phyloP scores from a whole-genome alignment of 1,140 invertebrate genomes.

The Agrilus planipennis region DNA sequence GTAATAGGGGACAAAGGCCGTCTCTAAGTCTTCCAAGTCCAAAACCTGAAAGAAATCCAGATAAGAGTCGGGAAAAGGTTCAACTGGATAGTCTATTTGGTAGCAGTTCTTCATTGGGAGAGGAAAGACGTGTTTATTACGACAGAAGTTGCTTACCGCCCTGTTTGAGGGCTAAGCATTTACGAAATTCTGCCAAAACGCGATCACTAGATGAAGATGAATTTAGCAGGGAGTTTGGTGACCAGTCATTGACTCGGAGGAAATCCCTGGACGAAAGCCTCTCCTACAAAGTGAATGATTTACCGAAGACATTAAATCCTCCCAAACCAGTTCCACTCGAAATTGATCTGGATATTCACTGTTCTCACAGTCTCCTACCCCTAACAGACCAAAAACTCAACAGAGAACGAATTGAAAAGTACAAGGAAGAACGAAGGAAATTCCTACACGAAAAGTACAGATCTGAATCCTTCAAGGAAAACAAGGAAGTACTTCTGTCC shows the following conservation, averaged over 20 bases:
- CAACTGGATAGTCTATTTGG: constrained; percentile 2
- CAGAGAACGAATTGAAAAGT: constrained; percentile 73
- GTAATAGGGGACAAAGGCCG: too few relatives aligned
- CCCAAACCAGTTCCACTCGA: constrained; percentile 44
- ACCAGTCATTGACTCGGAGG: constrained; percentile 31
- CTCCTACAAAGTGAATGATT: constrained; percentile 32
- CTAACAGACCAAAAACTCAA: constrained; percentile 36
- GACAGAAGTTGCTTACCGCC: constrained; percentile 33
- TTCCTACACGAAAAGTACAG: constrained; percentile 73
- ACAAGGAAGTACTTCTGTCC: constrained; percentile 36
- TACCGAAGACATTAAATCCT: constrained; percentile 39
- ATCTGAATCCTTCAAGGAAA: constrained; percentile 64
- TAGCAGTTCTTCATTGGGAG: constrained; percentile 8
- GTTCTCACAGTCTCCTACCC: not conserved
- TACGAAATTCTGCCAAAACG: constrained; percentile 51
- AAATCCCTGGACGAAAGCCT: constrained; percentile 40
- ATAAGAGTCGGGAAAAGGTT: not conserved
- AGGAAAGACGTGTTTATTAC: not conserved
- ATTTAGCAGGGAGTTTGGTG: constrained; percentile 49
- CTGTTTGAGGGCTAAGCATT: constrained; percentile 40
- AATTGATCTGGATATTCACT: constrained; percentile 28
- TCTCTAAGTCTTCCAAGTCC: constrained; percentile 8
- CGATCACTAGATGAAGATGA: constrained; percentile 60
- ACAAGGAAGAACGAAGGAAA: constrained; percentile 80
- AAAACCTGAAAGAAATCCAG: constrained; percentile 1